These are phyloP conservation scores for Phthorimaea operculella DNA, from an alignment of 1,140 invertebrate genomes.

Conservation along the genomic window DNA sequence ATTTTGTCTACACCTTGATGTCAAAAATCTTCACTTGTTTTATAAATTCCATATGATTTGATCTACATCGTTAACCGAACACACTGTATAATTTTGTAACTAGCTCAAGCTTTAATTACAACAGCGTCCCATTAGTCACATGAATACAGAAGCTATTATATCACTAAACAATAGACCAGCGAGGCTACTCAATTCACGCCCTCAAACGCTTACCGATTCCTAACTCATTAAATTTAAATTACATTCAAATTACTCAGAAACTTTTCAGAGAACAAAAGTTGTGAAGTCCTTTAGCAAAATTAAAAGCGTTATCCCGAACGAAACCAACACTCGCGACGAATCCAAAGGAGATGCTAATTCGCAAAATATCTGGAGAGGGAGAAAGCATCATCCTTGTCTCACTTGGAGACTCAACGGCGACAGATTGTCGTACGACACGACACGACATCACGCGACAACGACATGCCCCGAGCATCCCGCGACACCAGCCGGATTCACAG, in stretches of 20 bases:
- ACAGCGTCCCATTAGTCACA: neutral
- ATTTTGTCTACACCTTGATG: too few species aligned
- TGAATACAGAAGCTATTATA: neutral
- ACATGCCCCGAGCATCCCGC: too few species aligned
- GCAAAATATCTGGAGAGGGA: neutral
- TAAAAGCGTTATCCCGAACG: conserved; percentile 5
- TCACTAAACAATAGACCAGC: neutral
- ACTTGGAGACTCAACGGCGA: too few species aligned
- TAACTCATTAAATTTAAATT: conserved; percentile 3
- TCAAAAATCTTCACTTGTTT: too few species aligned
- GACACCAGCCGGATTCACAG: neutral
- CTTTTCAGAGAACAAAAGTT: conserved; percentile 4
- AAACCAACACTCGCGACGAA: neutral
- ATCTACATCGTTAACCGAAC: too few species aligned
- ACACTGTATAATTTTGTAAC: too few species aligned
- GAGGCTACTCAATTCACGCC: neutral
- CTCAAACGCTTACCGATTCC: conserved; percentile 1
- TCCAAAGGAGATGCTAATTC: neutral
- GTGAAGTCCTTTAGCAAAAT: conserved; percentile 4
- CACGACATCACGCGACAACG: too few species aligned
- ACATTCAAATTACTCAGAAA: conserved; percentile 1
- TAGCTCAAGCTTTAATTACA: neutral
- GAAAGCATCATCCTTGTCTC: neutral
- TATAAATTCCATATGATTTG: too few species aligned
- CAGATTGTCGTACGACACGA: too few species aligned